Percentiles rank a stretch among this genome's conserved stretches.
Evolutionary conservation across 1,140 invertebrate species (phyloP).

Genomic region (Eubasilissa regina): DNA sequence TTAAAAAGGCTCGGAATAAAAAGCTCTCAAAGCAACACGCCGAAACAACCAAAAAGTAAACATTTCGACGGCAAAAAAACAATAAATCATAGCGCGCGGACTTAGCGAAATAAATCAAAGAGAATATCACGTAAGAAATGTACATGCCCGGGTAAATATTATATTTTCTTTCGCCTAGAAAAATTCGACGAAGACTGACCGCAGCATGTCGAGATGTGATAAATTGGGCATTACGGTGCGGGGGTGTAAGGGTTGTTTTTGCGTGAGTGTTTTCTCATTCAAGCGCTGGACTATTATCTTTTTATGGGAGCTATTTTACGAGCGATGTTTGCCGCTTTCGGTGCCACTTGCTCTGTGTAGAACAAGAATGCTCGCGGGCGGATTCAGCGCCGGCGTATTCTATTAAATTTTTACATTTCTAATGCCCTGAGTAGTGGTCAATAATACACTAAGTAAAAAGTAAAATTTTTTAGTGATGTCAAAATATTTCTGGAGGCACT

Average conservation of each 20-base stretch:
- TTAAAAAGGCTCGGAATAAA: not conserved
- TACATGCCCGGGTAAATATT: constrained; percentile 21
- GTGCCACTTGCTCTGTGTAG: constrained; percentile 38
- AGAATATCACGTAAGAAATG: constrained; percentile 42
- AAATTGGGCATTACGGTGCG: constrained; percentile 18
- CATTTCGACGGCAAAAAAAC: constrained; percentile 31
- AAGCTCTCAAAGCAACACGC: not conserved
- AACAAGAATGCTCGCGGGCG: constrained; percentile 23
- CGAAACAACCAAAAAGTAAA: constrained; percentile 16
- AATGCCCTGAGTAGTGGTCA: no score
- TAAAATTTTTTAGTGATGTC: no score
- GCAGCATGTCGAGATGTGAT: constrained; percentile 18
- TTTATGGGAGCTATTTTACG: constrained; percentile 47
- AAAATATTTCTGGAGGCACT: no score
- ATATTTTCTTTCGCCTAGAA: constrained; percentile 16
- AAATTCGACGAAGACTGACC: constrained; percentile 35
- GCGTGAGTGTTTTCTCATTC: constrained; percentile 20
- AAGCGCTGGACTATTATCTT: constrained; percentile 41
- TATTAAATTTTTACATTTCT: not conserved
- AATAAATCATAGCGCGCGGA: constrained; percentile 41
- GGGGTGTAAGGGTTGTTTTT: constrained; percentile 31
- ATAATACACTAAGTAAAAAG: no score
- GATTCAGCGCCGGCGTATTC: not conserved
- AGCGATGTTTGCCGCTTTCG: constrained; percentile 42
- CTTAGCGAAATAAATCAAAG: constrained; percentile 41